Conservation (phyloP, 2,888 invertebrate species). For the Danaus chrysippus region DNA sequence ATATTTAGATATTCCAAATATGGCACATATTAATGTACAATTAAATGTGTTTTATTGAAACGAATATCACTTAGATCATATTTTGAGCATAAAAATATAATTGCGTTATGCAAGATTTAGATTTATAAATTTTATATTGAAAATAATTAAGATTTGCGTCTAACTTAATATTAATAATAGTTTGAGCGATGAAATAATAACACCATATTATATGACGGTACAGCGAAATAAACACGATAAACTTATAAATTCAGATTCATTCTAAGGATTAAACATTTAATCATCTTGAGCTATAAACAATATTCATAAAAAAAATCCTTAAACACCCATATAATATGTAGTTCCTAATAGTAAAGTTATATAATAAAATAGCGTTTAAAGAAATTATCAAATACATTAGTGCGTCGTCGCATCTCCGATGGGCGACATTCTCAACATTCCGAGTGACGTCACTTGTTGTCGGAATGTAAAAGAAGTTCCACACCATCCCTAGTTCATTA, state of each 20-base stretch:
- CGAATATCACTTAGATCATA: constrained; percentile 13
- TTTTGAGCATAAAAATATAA: constrained; percentile 13
- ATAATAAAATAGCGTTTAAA: constrained; percentile 40
- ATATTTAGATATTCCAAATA: constrained; percentile 36
- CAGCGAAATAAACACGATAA: constrained; percentile 57
- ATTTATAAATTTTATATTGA: background rate
- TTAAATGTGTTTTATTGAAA: constrained; percentile 11
- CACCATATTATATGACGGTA: constrained; percentile 52
- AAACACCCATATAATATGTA: constrained; percentile 64
- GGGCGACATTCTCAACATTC: background rate
- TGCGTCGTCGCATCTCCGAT: constrained; percentile 22
- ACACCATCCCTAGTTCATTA: constrained; percentile 12
- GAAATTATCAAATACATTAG: constrained; percentile 29
- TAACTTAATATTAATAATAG: constrained; percentile 20
- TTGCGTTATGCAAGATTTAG: background rate
- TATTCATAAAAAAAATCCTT: constrained; percentile 49
- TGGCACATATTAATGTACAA: constrained; percentile 32
- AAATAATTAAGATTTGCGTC: constrained; percentile 8
- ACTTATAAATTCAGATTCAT: constrained; percentile 71
- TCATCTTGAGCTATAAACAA: constrained; percentile 65
- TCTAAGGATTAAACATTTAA: constrained; percentile 55
- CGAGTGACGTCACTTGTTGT: background rate
- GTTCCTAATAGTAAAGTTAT: constrained; percentile 47
- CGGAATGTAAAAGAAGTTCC: constrained; percentile 5
- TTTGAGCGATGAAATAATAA: constrained; percentile 28